Evolutionary conservation across 2,113 vertebrate genomes (phyloP).

Genomic region (Urocitellus parryii): DNA sequence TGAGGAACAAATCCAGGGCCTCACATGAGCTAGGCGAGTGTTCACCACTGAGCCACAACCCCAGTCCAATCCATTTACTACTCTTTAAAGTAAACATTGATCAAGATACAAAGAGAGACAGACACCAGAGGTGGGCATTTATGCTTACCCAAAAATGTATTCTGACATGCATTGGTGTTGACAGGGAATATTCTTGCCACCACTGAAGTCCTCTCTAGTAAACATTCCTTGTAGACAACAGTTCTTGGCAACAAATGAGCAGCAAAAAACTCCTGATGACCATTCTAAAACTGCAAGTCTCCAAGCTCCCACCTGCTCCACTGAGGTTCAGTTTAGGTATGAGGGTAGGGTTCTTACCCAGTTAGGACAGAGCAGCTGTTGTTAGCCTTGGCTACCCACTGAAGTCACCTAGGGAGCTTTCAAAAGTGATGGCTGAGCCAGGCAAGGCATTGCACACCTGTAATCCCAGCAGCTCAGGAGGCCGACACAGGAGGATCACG

Average conservation of each 20-base stretch:
- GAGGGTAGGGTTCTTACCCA: neutral
- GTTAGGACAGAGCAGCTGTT: neutral
- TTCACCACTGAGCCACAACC: too few relatives aligned
- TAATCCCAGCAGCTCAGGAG: too few relatives aligned
- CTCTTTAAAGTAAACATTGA: constrained; percentile 35
- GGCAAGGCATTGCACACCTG: too few relatives aligned
- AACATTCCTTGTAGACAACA: neutral
- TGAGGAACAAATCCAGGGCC: too few relatives aligned
- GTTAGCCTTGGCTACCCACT: neutral
- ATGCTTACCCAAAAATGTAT: neutral
- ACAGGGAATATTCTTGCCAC: neutral
- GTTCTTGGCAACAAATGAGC: neutral
- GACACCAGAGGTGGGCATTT: neutral
- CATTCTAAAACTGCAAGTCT: neutral
- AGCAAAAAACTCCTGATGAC: neutral
- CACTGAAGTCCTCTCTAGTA: neutral
- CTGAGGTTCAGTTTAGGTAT: neutral
- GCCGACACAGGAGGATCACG: too few relatives aligned
- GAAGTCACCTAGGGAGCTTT: neutral
- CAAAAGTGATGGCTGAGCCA: neutral
- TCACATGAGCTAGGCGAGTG: too few relatives aligned
- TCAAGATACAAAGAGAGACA: neutral
- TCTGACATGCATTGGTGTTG: neutral
- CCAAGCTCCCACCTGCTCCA: neutral
- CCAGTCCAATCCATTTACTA: too few relatives aligned